Percentiles rank a stretch among this genome's conserved stretches.
These are phyloP conservation scores for Numenius phaeopus DNA, from an alignment of 2,797 vertebrate genomes.

Conservation along the genomic window DNA sequence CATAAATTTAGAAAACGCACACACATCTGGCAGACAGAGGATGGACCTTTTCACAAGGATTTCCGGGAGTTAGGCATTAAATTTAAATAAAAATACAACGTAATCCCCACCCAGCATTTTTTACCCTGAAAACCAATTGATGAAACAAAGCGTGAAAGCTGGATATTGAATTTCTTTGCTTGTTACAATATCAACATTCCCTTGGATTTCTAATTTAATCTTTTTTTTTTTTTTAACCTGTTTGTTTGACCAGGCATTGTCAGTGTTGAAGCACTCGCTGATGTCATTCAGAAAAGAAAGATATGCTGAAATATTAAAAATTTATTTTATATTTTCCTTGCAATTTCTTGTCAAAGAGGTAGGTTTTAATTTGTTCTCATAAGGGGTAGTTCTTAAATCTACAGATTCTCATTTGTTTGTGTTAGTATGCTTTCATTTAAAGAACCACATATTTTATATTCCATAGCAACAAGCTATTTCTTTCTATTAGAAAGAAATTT, in stretches of 20 bases:
- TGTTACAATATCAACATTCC: not conserved
- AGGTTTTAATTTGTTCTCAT: not conserved
- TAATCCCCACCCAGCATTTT: not conserved
- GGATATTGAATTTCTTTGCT: not conserved
- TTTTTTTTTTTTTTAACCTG: not conserved
- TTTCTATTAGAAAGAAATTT: not conserved
- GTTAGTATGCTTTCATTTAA: not conserved
- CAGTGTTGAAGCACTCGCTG: slow-evolving; percentile 66
- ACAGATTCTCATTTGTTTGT: not conserved
- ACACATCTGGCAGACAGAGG: not conserved
- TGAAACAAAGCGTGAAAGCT: not conserved
- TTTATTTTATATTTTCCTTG: slow-evolving; percentile 73
- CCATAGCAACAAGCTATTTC: not conserved
- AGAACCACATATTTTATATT: not conserved
- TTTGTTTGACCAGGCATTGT: slow-evolving; percentile 55
- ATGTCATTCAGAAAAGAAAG: slow-evolving; percentile 61
- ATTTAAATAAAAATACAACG: not conserved
- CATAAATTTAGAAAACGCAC: not conserved
- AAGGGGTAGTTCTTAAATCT: not conserved
- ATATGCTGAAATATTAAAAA: slow-evolving; percentile 57
- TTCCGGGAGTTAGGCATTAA: not conserved
- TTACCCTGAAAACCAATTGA: not conserved
- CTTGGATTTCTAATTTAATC: not conserved
- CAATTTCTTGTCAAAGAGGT: slow-evolving; percentile 76
- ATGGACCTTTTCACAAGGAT: not conserved